Evolutionary conservation across 2,113 vertebrate genomes (phyloP), one percentile per base, ranked within the genome.

Genomic region (Okapia johnstoni): DNA sequence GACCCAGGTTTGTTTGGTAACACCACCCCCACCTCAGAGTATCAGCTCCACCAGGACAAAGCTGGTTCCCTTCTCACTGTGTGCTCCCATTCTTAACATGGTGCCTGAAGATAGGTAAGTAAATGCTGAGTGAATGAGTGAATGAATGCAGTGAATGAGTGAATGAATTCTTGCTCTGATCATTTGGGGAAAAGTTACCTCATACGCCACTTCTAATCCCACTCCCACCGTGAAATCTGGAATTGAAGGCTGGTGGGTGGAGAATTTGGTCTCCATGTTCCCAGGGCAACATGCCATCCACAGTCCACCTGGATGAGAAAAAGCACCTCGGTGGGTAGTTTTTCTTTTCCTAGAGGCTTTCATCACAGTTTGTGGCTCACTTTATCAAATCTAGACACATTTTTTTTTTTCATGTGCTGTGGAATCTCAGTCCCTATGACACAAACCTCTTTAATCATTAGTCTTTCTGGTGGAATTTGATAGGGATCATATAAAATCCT

Each of bases 391-490:
- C 93, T 93, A 95, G 94, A 97, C 70, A 61, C 36, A 60, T 86
- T 48, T 79, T 66, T 63, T 90, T 61, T 88, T 77, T 58, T 46
- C 30, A 43, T 91, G 61, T 87, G 83, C 94, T 33, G 6, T 79
- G 86, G 52, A 21, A 11, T 94, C 81, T 96, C 60, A 36, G 61
- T 95, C 58, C 90, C 83, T 81, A 33, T 97, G 94, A 94, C 58
- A 85, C 15, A 96, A 93, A 21, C 86, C 94, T 97, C 90, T 97
- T 96, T 66, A 77, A 95, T 89, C 97, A 97, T 97, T 97, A 92
- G 95, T 93, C 66, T 95, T 97, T 91, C 96, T 96, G 33, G 73
- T 81, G 96, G 92, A n/a, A 94, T 84, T 92, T 83, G 87, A 97
- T 93, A 96, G 94, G 61, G 16, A 80, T 97, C 43, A 95, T 36